Conservation (phyloP, 2,888 invertebrate species). For the Idaea dimidiata region DNA sequence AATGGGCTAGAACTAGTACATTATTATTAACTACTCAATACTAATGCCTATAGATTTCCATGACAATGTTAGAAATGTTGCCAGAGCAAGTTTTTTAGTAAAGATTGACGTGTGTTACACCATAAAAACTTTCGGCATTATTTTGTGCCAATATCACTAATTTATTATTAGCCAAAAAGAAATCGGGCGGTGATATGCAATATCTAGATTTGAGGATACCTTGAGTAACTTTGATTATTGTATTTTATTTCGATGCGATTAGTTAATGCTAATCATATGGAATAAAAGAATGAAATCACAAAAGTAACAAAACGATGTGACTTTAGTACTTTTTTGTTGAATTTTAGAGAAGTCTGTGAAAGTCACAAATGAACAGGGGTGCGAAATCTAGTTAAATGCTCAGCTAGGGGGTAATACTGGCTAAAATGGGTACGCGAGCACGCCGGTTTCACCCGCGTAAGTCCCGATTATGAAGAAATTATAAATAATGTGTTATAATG, state of each 20-base stretch:
- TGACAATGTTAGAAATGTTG: not conserved
- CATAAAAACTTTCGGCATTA: not conserved
- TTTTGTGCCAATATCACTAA: not conserved
- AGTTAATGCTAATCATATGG: not conserved
- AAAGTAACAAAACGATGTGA: not conserved
- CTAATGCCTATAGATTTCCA: no score
- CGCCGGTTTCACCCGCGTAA: no score
- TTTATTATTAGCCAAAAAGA: not conserved
- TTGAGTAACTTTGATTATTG: not conserved
- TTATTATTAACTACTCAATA: no score
- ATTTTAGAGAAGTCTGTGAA: not conserved
- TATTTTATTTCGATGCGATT: not conserved
- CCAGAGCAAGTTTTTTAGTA: not conserved
- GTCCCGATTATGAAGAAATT: no score
- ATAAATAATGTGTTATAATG: no score
- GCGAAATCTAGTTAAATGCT: not conserved
- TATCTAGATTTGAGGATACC: not conserved
- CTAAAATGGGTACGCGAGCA: no score
- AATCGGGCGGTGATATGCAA: not conserved
- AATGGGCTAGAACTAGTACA: no score
- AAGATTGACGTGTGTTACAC: not conserved
- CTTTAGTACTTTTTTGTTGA: not conserved
- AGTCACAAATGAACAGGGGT: not conserved
- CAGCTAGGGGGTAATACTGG: no score
- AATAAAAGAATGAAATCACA: not conserved